Evolutionary conservation across 1,140 invertebrate species (phyloP).

Genomic region (Lasaia peninsularis): DNA sequence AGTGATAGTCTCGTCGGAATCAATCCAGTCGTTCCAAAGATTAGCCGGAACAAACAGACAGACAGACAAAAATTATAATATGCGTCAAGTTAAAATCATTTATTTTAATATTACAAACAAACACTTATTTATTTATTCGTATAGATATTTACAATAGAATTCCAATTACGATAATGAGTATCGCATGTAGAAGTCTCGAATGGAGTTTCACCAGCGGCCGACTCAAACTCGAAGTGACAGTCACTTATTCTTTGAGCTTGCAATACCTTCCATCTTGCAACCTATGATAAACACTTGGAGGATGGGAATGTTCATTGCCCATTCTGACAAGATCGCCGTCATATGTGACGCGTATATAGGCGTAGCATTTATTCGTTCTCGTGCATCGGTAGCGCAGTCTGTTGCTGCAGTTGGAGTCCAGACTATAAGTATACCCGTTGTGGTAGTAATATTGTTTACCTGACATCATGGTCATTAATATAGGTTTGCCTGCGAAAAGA

Average conservation of each 20-base stretch:
- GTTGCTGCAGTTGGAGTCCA: constrained; percentile 19
- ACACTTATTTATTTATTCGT: too few species aligned
- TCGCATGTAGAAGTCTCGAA: too few species aligned
- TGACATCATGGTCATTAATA: constrained; percentile 27
- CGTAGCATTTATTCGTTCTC: constrained; percentile 24
- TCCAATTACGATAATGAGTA: too few species aligned
- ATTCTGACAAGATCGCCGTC: constrained; percentile 7
- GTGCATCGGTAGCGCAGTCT: constrained; percentile 39
- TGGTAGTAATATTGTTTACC: constrained; percentile 38
- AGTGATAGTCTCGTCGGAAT: too few species aligned
- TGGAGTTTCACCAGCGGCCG: too few species aligned
- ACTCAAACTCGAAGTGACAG: too few species aligned
- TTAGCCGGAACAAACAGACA: too few species aligned
- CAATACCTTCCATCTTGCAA: constrained; percentile 13
- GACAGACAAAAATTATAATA: too few species aligned
- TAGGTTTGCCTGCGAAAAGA: constrained; percentile 11
- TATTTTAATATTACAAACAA: too few species aligned
- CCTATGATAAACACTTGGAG: neutral
- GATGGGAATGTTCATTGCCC: constrained; percentile 14
- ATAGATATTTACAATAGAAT: too few species aligned
- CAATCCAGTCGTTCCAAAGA: too few species aligned
- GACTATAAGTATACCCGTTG: constrained; percentile 36
- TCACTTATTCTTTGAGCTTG: neutral
- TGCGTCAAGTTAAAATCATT: too few species aligned
- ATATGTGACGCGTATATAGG: constrained; percentile 15